These are phyloP conservation scores for Oreochromis aureus DNA, from an alignment of 2,113 vertebrate species.

Conservation along the genomic window DNA sequence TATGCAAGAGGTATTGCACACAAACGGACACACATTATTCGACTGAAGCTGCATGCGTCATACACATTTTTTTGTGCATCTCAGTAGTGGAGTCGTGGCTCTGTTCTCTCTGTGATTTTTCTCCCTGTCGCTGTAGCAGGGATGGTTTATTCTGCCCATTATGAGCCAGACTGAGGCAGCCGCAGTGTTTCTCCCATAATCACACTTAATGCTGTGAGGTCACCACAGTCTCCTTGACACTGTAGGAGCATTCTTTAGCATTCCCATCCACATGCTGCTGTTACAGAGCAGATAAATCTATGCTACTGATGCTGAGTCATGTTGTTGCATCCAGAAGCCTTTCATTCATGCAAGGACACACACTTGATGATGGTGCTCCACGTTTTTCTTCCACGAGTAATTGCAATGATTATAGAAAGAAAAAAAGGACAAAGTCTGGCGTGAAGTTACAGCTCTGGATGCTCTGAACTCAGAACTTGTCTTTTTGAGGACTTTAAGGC, in stretches of 20 bases:
- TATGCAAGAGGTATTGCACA: conserved; percentile 23
- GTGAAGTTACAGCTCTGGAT: neutral
- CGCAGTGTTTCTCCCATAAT: neutral
- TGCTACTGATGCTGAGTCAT: neutral
- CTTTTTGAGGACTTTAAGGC: neutral
- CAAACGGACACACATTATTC: neutral
- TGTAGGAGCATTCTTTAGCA: conserved; percentile 12
- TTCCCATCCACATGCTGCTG: conserved; percentile 1
- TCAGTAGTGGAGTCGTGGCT: neutral
- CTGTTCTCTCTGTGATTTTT: neutral
- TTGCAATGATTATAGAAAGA: neutral
- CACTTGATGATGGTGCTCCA: neutral
- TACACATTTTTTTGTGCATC: neutral
- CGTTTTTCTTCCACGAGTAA: neutral
- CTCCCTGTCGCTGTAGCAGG: neutral
- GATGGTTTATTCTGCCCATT: neutral
- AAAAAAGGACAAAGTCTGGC: neutral
- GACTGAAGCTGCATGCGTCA: conserved; percentile 33
- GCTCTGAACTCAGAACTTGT: neutral
- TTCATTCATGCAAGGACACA: neutral
- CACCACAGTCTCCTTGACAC: conserved; percentile 45
- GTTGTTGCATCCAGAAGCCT: neutral
- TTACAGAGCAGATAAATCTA: neutral
- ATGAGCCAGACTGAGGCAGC: neutral
- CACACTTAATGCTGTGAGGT: conserved; percentile 1